Conservation (phyloP, 1,140 invertebrate genomes). For the Odontomachus brunneus region DNA sequence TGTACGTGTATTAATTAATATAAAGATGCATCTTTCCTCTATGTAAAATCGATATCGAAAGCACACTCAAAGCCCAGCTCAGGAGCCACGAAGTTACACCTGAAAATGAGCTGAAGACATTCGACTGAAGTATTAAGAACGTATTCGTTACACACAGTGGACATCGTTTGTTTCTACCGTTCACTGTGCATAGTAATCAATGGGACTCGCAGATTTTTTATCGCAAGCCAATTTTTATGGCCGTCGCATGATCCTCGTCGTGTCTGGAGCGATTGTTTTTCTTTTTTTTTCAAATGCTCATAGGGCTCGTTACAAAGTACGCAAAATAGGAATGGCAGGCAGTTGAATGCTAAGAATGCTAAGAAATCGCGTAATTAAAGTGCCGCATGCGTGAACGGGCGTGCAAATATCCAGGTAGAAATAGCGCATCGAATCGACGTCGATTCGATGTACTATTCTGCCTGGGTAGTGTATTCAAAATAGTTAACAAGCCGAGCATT, state of each 20-base stretch:
- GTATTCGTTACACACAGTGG: background rate
- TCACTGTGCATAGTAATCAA: constrained; percentile 1
- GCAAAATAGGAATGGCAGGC: background rate
- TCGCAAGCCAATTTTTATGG: background rate
- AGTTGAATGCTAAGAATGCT: constrained; percentile 4
- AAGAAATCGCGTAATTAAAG: constrained; percentile 4
- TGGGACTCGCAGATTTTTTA: background rate
- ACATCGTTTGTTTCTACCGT: constrained; percentile 25
- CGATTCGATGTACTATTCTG: too few relatives aligned
- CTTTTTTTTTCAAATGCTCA: background rate
- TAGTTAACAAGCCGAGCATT: constrained; percentile 16
- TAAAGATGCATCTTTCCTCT: constrained; percentile 44
- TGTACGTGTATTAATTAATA: background rate
- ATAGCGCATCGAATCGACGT: too few relatives aligned
- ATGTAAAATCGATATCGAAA: constrained; percentile 45
- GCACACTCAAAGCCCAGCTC: constrained; percentile 65
- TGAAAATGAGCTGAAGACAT: constrained; percentile 52
- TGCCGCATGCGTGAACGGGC: constrained; percentile 34
- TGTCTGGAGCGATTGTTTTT: constrained; percentile 17
- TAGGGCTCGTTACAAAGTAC: constrained; percentile 3
- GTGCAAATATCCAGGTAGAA: too few relatives aligned
- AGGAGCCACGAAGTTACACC: constrained; percentile 27
- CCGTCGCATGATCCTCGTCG: constrained; percentile 10
- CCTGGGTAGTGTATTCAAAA: constrained; percentile 37
- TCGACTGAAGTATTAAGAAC: constrained; percentile 29